Percentiles rank a stretch among this genome's conserved stretches.
phyloP scores from a whole-genome alignment of 23 tunicate genomes.

The Trididemnum miniatum region DNA sequence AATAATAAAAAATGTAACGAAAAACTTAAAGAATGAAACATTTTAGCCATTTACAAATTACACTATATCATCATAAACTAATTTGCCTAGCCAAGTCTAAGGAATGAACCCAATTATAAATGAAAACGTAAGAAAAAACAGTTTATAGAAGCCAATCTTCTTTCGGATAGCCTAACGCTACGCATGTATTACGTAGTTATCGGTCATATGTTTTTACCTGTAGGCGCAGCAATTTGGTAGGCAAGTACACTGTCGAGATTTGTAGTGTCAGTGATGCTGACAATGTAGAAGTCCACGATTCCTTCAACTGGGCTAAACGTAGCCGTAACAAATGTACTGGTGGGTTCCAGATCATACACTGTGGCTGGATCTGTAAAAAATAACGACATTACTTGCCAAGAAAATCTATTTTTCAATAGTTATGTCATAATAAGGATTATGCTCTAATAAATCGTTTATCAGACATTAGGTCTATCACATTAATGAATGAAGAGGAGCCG shows the following conservation, averaged over 20 bases:
- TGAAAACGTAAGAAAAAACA: neutral
- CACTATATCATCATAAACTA: no score
- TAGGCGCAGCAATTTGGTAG: slow-evolving; percentile 6
- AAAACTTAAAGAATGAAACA: no score
- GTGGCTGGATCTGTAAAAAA: slow-evolving; percentile 29
- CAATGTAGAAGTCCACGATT: slow-evolving; percentile 32
- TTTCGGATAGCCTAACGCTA: neutral
- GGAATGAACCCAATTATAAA: neutral
- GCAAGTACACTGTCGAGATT: neutral
- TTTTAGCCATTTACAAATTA: no score
- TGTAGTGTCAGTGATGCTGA: neutral
- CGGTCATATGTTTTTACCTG: neutral
- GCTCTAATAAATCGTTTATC: no score
- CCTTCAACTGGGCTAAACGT: slow-evolving; percentile 40
- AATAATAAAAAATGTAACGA: no score
- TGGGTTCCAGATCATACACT: neutral
- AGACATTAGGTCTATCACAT: no score
- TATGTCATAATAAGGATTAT: no score
- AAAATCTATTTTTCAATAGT: no score
- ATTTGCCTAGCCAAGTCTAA: no score
- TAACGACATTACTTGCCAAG: no score
- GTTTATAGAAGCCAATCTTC: neutral
- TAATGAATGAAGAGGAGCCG: no score
- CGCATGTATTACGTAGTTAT: neutral
- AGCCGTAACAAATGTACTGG: neutral